These are phyloP conservation scores for Nymphalis io DNA, from an alignment of 1,140 invertebrate genomes.

Conservation along the genomic window DNA sequence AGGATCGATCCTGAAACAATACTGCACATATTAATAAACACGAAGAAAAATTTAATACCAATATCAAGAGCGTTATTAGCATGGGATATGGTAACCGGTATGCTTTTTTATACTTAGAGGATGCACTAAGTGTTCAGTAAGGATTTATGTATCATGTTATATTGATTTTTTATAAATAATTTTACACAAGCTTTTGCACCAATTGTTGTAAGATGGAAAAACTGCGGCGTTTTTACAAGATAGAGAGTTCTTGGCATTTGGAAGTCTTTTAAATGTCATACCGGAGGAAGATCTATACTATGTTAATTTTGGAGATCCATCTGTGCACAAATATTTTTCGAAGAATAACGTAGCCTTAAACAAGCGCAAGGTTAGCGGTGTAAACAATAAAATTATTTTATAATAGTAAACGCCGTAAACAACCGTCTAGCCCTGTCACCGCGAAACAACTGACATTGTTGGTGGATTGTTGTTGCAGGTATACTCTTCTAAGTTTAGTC, in stretches of 20 bases:
- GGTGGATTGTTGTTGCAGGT: too few relatives aligned
- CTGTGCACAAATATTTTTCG: conserved; percentile 65
- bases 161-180: too few relatives aligned
- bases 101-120: conserved; percentile 3
- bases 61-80: conserved; percentile 56
- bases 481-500: too few relatives aligned
- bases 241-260: conserved; percentile 65
- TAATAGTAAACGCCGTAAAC: not conserved
- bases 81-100: conserved; percentile 72
- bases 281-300: conserved; percentile 75
- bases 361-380: conserved; percentile 56
- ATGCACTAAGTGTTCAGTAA: too few relatives aligned
- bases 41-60: conserved; percentile 62
- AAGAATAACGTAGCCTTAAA: conserved; percentile 49
- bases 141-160: too few relatives aligned
- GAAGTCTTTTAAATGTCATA: conserved; percentile 57
- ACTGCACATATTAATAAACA: conserved; percentile 60
- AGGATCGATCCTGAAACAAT: conserved; percentile 67
- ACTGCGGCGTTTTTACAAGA: conserved; percentile 69
- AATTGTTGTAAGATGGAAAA: conserved; percentile 58
- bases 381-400: not conserved
- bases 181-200: not conserved
- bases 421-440: too few relatives aligned
- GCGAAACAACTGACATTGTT: too few relatives aligned
- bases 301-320: conserved; percentile 66